Base-by-base conservation (phyloP, 37 sponge, comb jelly and placozoan species). In the Halisarca cf. caerulea region DNA sequence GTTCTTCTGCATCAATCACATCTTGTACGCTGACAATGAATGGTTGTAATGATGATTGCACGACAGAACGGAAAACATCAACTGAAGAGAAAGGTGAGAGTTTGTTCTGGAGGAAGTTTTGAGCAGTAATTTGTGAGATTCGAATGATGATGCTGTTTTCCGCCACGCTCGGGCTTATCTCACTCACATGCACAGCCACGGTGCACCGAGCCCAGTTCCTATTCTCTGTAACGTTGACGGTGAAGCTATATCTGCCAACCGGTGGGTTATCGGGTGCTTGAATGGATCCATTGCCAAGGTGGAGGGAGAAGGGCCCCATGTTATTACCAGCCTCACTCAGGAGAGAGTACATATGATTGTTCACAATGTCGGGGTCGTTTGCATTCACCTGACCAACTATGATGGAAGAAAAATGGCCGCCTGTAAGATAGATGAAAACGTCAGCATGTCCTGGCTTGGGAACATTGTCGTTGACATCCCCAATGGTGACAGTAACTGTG, bases 331-430 rank as follows among this genome's bases (percentile, higher is more conserved):
- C 25, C 9, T 40, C 45, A 24, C 6, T 1, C 18, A 60, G 36
- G 18, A 88, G 7, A 7, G 53, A 25, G 69, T 66, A 92, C 21
- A 43, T 18, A 51, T 90, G 83, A 34, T 84, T 37, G 36, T 90
- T 93, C 21, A 89, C 80, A 23, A 89, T 83, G 43, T 93, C 94
- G 0, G 88, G 85, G 53, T 93, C 94, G 57, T 82, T 85, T 14
- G 72, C 82, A 36, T 39, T 80, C 14, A 90, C 80, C 47, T 30
- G 21, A 1, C 91, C 94, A 33, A 90, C 62, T 9, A 57, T 25
- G 14, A 75, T 38, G 3, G n/a, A 21, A 9, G 85, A 30, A 58
- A 36, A 58, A 0, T 39, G n/a, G 0, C 39, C 30, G 11, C 80
- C 88, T 15, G 80, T 24, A 18, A 85, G 88, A 51, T 84, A 85